Percentiles rank a stretch among this genome's conserved stretches.
Conservation (phyloP, 2,888 invertebrate species). For the Osedax fenrisi region DNA sequence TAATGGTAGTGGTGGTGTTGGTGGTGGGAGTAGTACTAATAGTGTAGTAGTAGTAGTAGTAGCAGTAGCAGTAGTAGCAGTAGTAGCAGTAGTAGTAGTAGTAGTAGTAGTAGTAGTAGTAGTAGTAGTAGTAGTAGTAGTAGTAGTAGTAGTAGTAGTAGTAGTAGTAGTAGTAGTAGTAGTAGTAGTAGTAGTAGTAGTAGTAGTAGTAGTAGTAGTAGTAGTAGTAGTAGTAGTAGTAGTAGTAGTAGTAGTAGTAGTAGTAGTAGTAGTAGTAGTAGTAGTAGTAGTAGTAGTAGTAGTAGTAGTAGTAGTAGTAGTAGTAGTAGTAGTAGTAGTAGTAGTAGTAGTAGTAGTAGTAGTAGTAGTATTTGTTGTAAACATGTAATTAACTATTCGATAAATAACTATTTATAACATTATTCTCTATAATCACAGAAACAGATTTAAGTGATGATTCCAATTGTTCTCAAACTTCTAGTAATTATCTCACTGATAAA, state of each 20-base stretch:
- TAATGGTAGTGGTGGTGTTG: too few species aligned
- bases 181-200: conserved; percentile 22
- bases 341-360: conserved; percentile 2
- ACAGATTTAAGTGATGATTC: too few species aligned
- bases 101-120: conserved; percentile 14
- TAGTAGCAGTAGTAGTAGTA: not conserved
- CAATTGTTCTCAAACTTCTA: too few species aligned
- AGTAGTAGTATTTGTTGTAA: not conserved
- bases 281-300: conserved; percentile 24
- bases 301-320: conserved; percentile 25
- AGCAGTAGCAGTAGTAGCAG: not conserved
- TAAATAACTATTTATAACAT: too few species aligned
- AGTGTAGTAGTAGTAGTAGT: not conserved
- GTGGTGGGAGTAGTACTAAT: too few species aligned
- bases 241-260: conserved; percentile 25
- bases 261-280: conserved; percentile 25
- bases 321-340: not conserved
- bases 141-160: conserved; percentile 23
- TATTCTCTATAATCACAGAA: too few species aligned
- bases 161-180: conserved; percentile 22
- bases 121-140: conserved; percentile 25
- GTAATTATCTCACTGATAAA: too few species aligned
- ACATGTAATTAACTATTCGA: too few species aligned
- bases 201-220: conserved; percentile 21
- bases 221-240: conserved; percentile 17